These are phyloP conservation scores for Platanista minor DNA, from an alignment of 2,113 vertebrate species.

Conservation along the genomic window DNA sequence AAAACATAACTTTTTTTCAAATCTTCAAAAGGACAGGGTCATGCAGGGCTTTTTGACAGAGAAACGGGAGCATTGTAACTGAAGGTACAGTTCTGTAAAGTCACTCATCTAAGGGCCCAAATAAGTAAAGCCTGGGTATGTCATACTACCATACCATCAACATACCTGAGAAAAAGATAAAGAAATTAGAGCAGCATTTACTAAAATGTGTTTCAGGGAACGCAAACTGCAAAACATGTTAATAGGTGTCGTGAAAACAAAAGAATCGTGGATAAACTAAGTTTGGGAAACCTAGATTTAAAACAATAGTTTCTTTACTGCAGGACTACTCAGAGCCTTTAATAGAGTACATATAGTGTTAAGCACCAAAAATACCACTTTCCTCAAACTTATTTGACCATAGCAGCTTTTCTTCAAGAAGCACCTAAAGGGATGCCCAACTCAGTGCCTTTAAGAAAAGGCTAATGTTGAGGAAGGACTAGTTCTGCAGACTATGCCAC, in stretches of 20 bases:
- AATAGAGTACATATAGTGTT: neutral
- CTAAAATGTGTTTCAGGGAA: neutral
- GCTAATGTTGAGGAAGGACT: neutral
- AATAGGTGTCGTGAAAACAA: neutral
- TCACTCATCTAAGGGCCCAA: neutral
- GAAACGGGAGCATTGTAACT: neutral
- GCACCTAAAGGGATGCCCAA: neutral
- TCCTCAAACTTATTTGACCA: neutral
- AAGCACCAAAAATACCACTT: neutral
- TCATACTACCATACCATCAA: neutral
- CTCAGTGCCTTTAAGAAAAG: neutral
- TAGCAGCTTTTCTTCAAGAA: neutral
- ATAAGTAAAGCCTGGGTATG: neutral
- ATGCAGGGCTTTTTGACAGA: neutral
- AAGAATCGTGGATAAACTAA: neutral
- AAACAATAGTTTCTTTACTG: neutral
- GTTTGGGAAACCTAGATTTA: neutral
- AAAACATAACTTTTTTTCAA: neutral
- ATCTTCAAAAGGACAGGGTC: neutral
- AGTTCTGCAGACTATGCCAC: neutral
- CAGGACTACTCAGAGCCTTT: neutral
- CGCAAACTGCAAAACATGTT: neutral
- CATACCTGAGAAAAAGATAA: neutral
- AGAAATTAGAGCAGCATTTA: neutral
- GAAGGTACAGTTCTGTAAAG: neutral